Base-by-base conservation (phyloP, 2,888 invertebrate genomes). In the Xylocampa areola region DNA sequence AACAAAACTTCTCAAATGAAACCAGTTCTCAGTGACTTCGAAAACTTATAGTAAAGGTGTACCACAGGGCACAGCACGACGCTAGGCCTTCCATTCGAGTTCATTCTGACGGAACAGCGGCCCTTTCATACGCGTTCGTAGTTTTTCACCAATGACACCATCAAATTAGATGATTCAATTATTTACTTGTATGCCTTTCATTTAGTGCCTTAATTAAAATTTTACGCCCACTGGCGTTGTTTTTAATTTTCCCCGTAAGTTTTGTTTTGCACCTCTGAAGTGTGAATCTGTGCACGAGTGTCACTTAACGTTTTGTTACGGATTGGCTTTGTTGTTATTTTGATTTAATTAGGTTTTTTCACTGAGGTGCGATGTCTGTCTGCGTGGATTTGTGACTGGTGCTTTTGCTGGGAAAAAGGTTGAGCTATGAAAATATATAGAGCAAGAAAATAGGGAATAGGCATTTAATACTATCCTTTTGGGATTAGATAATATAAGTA, bases 141-240 rank as follows among this genome's bases (percentile, higher is more conserved):
- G 72, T 84, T 82, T 86, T 85, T 84, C 76, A 72, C 73, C 86
- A 85, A 87, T 86, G 86, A 81, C 89, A 87, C 88, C 86, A 80
- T 86, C 83, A 90, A 88, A 90, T 91, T 89, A 89, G 87, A 87
- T 83, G 87, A 81, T 87, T 89, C 88, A 89, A 87, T 90, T 88
- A 87, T 86, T 81, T 77, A 79, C 86, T 84, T 85, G 85, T 86
- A 86, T 81, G 73, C 82, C 80, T 81, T 79, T 81, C 80, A 79
- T 85, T 82, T 89, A 89, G 90, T 89, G 82, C 84, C 82, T 89
- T 94, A 92, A 94, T 93, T 94, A 92, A 92, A 92, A 90, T 89
- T 89, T 91, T 82, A 89, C 91, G 91, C 86, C 81, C 77, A 75
- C 76, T 81, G 73, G 73, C 64, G 62, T 62, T 59, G 64, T 66